phyloP scores from a whole-genome alignment of 2,888 invertebrate genomes.

The Meghimatium bilineatum region DNA sequence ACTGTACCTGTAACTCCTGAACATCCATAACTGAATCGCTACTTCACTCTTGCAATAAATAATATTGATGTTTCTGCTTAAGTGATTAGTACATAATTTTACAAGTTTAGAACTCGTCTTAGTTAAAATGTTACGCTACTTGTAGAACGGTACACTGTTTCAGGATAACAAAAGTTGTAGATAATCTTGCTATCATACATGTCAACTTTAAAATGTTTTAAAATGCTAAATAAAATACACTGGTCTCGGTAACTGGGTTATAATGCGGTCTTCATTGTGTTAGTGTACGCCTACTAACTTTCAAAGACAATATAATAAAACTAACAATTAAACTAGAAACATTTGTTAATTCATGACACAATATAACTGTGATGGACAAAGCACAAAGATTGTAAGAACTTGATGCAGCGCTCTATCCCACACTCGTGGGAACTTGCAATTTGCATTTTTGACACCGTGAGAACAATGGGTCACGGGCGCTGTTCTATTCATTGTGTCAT shows the following conservation, averaged over 20 bases:
- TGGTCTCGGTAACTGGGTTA: no score
- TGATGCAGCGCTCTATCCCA: conserved; percentile 56
- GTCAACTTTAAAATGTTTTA: no score
- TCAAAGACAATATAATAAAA: background rate
- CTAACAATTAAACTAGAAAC: background rate
- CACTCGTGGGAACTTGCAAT: conserved; percentile 75
- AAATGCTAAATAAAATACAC: no score
- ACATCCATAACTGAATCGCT: conserved; percentile 37
- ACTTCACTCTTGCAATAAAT: no score
- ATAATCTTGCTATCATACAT: no score
- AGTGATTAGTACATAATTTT: background rate
- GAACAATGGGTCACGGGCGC: conserved; percentile 71
- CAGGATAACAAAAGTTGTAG: no score
- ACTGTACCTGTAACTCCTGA: conserved; percentile 31
- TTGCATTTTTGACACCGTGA: conserved; percentile 74
- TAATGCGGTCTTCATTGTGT: background rate
- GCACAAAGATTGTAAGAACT: conserved; percentile 30
- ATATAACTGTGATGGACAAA: background rate
- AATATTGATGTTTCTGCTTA: background rate
- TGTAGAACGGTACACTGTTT: no score
- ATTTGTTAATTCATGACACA: background rate
- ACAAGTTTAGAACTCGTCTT: background rate
- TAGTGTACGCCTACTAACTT: no score
- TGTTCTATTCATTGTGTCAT: conserved; percentile 54
- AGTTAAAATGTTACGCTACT: background rate